These are phyloP conservation scores for Climacteris rufus DNA, from an alignment of 2,113 vertebrate species.

Conservation along the genomic window DNA sequence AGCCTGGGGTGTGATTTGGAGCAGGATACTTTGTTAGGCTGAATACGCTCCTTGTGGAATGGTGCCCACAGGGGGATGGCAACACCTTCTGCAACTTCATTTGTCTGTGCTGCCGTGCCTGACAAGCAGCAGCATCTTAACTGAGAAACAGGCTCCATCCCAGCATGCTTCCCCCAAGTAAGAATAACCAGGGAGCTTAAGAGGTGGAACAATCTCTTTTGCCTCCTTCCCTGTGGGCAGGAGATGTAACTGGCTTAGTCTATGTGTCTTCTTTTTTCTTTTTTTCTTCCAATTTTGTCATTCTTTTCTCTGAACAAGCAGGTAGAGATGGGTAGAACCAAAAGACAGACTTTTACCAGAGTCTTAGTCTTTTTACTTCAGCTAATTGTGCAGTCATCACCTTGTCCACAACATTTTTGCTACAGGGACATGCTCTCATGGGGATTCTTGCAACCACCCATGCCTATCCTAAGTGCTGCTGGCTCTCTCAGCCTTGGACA, in stretches of 20 bases:
- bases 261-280: not conserved
- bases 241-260: not conserved
- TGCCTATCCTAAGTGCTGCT: not conserved
- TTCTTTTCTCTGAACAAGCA: not conserved
- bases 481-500: not conserved
- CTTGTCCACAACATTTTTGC: not conserved
- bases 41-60: not conserved
- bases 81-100: not conserved
- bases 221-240: not conserved
- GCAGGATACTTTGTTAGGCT: not conserved
- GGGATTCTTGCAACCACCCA: not conserved
- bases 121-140: not conserved
- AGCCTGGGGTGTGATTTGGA: not conserved
- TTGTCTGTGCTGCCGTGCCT: not conserved
- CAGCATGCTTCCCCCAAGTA: not conserved
- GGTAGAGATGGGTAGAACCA: not conserved
- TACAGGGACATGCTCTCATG: not conserved
- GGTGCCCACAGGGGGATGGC: not conserved
- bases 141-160: not conserved
- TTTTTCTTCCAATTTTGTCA: not conserved
- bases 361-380: not conserved
- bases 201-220: not conserved
- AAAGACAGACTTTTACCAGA: not conserved
- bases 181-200: not conserved
- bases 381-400: not conserved